A percentile compares a stretch with the other conserved stretches of the same genome.
Conservation (phyloP, 2,888 invertebrate genomes). For the Mesopsocus fuscifrons region DNA sequence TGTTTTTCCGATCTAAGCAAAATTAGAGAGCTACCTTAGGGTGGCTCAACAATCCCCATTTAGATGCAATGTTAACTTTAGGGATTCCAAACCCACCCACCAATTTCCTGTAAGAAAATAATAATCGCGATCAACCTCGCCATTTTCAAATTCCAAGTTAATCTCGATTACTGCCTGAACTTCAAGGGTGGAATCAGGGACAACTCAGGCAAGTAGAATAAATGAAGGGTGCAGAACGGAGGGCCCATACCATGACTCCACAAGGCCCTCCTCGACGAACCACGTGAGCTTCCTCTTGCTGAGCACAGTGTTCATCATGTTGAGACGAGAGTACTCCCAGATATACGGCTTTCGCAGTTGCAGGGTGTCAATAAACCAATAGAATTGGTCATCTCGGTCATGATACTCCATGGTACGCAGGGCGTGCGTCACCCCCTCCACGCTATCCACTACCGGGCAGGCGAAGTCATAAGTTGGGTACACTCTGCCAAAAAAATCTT, state of each 20-base stretch:
- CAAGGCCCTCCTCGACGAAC: conserved; percentile 87
- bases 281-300: conserved; percentile 95
- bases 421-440: conserved; percentile 95
- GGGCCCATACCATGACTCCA: conserved; percentile 93
- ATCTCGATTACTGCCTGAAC: too few relatives aligned
- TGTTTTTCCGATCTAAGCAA: too few relatives aligned
- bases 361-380: conserved; percentile 85
- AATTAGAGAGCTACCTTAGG: too few relatives aligned
- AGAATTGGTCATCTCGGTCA: conserved; percentile 94
- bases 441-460: conserved; percentile 94
- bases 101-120: too few relatives aligned
- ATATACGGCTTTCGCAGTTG: conserved; percentile 78
- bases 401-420: conserved; percentile 97
- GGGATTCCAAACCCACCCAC: too few relatives aligned
- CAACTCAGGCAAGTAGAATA: too few relatives aligned
- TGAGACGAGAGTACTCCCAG: conserved; percentile 83
- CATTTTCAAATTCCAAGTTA: too few relatives aligned
- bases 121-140: too few relatives aligned
- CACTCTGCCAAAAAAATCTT: conserved; percentile 40
- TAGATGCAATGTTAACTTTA: too few relatives aligned
- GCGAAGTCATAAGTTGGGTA: conserved; percentile 99
- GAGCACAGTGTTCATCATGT: conserved; percentile 95
- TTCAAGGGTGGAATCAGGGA: too few relatives aligned
- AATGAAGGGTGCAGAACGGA: too few relatives aligned
- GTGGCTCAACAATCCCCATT: too few relatives aligned